phyloP scores from a whole-genome alignment of 2,113 vertebrate species.

The Sciurus niger region DNA sequence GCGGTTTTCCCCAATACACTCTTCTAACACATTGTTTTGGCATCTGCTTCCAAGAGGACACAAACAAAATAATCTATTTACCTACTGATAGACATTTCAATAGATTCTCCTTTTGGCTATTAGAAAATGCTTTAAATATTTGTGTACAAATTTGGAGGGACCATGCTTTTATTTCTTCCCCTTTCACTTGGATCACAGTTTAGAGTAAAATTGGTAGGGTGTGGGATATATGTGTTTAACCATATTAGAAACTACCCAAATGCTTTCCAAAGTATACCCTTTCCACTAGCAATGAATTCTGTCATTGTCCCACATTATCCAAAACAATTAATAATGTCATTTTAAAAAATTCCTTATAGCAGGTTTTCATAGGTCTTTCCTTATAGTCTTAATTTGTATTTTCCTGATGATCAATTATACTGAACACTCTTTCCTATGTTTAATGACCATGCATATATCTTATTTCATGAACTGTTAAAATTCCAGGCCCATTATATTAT shows the following conservation, averaged over 20 bases:
- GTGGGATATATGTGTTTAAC: background rate
- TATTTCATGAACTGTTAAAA: background rate
- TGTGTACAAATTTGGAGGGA: background rate
- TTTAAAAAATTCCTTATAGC: background rate
- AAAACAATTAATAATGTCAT: background rate
- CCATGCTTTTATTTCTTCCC: background rate
- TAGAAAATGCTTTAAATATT: background rate
- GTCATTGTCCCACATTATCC: background rate
- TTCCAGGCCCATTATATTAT: background rate
- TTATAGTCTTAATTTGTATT: constrained; percentile 4
- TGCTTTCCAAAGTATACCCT: background rate
- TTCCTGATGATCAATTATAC: background rate
- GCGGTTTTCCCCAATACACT: no score
- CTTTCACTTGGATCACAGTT: background rate
- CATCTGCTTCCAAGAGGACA: background rate
- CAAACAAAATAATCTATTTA: background rate
- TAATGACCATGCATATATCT: background rate
- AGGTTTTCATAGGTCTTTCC: background rate
- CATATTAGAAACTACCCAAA: background rate
- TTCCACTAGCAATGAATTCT: background rate
- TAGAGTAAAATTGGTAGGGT: background rate
- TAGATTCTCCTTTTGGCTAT: background rate
- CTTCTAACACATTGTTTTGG: background rate
- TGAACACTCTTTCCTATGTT: background rate
- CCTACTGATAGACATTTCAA: background rate